A percentile compares a stretch with the other conserved stretches of the same genome.
Conservation (phyloP, 2,888 invertebrate genomes). For the Mantis religiosa region DNA sequence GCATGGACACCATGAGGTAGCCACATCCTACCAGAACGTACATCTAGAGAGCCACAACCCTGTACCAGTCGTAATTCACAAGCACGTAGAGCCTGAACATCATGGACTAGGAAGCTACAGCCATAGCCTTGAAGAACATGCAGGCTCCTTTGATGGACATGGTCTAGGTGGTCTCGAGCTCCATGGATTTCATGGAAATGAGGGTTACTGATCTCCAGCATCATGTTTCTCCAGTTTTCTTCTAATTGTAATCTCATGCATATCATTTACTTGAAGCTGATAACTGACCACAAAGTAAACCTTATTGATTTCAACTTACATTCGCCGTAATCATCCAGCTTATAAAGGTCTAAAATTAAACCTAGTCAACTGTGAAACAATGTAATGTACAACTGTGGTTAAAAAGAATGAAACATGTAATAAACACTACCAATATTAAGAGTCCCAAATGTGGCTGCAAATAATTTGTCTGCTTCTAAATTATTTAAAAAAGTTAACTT, state of each 20-base stretch:
- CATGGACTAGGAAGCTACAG: conserved; percentile 10
- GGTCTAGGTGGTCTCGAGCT: neutral
- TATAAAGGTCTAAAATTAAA: no score
- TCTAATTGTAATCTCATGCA: neutral
- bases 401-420: no score
- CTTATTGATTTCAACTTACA: neutral
- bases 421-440: no score
- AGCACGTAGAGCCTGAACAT: conserved; percentile 33
- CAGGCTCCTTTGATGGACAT: neutral
- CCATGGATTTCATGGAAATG: neutral
- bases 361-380: no score
- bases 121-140: neutral
- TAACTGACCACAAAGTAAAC: neutral
- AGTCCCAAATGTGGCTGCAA: no score
- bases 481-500: no score
- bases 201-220: neutral
- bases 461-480: no score
- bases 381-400: no score
- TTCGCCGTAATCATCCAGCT: no score
- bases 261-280: neutral
- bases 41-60: conserved; percentile 37
- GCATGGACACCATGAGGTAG: conserved; percentile 28
- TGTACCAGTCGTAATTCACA: conserved; percentile 33
- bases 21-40: conserved; percentile 42
- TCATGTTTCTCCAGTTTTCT: neutral